Base-by-base conservation (phyloP, 2,888 invertebrate species). In the Sinohyriopsis cumingii region DNA sequence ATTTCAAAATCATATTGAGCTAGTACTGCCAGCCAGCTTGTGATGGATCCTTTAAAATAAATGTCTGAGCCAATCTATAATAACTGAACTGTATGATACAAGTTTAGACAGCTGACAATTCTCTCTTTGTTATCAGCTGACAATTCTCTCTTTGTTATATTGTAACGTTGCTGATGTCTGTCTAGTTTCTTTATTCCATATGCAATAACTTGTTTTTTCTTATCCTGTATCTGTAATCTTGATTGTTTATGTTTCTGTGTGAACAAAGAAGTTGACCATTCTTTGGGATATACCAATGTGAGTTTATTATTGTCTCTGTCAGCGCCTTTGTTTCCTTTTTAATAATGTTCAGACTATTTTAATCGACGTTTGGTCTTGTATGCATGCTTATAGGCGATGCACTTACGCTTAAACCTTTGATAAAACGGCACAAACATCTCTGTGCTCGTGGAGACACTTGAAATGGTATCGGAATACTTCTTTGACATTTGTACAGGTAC, bases 201-300 rank as follows among this genome's bases (percentile, higher is more conserved):
- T 5, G 65, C 45, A 1, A 72, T 65, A 18, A 69, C 69, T 19
- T 57, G 55, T 59, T 72, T 69, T 19, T 22, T 33, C 7, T 68
- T 68, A 63, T 72, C 61, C 19, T 63, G 63, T 22, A 68, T 62
- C 56, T 71, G 71, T 66, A 59, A 69, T 69, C 1, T 33, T 57
- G 20, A 56, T 28, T 22, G 54, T 24, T 3, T 62, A 66, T 15
- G 71, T 68, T 60, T 71, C 71, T 45, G 63, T 67, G 22, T 67
- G 63, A n/a, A 67, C 45, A 15, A 71, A 55, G 33, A 64, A 71
- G 20, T 20, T 22, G 28, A 45, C 22, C 28, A 54, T 24, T n/a
- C n/a, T 28, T 25, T 22, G 22, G 68, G 68, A 54, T 56, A 64
- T 45, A 64, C 24, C 24, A 68, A 45, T 25, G 64, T 57, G 20